Percentiles rank a stretch among this genome's conserved stretches.
Conservation (phyloP, 2,113 vertebrate genomes). For the Rafetus swinhoei region DNA sequence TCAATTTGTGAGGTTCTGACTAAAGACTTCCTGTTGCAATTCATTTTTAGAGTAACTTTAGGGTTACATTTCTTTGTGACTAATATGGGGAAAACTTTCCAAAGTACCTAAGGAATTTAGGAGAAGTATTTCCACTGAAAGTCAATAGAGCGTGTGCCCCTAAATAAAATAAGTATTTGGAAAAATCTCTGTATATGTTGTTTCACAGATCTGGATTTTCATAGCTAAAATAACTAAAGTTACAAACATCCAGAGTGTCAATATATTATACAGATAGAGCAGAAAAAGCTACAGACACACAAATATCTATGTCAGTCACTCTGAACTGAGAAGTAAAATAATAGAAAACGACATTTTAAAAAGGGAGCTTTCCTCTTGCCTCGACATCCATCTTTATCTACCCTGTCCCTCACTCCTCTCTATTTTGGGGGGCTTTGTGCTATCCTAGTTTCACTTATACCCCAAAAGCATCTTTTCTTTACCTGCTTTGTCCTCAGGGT, state of each 20-base stretch:
- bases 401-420: neutral
- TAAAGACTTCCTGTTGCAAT: neutral
- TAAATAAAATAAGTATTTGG: neutral
- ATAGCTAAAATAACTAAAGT: fast-evolving
- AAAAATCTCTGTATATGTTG: neutral
- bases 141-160: neutral
- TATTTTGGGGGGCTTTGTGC: neutral
- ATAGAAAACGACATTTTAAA: neutral
- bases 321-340: neutral
- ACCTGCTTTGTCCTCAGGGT: neutral
- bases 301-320: neutral
- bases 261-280: fast-evolving
- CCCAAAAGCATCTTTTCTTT: neutral
- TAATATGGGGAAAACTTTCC: neutral
- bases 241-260: neutral
- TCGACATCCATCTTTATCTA: neutral
- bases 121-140: neutral
- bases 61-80: conserved; percentile 14
- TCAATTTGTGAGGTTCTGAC: neutral
- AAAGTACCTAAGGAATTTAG: conserved; percentile 8
- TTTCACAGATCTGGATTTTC: neutral
- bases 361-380: neutral
- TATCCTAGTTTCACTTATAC: neutral
- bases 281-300: neutral
- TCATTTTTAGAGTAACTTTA: neutral